Evolutionary conservation across 2,113 vertebrate species (phyloP).

Genomic region (Nothobranchius furzeri): DNA sequence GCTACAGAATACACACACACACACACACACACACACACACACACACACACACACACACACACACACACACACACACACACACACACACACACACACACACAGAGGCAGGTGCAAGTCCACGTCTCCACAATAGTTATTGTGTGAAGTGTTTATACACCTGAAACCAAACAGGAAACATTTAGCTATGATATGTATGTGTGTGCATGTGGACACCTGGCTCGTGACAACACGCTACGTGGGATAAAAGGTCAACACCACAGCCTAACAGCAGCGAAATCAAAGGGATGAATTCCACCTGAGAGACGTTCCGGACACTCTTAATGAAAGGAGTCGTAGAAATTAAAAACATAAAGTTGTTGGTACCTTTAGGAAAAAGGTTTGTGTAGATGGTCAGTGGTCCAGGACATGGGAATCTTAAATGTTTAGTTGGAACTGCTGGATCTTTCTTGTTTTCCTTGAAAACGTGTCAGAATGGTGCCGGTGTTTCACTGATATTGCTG

Average conservation of each 20-base stretch:
- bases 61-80: too few species aligned
- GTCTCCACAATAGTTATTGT: slow-evolving; percentile 81
- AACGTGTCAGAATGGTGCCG: too few species aligned
- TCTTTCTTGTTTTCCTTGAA: too few species aligned
- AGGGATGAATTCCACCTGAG: slow-evolving; percentile 29
- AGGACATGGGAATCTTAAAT: too few species aligned
- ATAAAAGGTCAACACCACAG: slow-evolving; percentile 26
- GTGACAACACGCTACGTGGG: slow-evolving; percentile 63
- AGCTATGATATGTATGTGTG: slow-evolving; percentile 56
- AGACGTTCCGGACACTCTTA: not conserved
- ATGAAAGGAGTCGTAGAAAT: not conserved
- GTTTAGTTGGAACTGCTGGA: too few species aligned
- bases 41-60: too few species aligned
- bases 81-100: too few species aligned
- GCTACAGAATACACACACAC: slow-evolving; percentile 23
- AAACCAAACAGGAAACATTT: slow-evolving; percentile 75
- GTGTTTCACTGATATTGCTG: too few species aligned
- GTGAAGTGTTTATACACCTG: slow-evolving; percentile 62
- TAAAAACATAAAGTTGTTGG: too few species aligned
- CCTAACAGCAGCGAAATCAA: slow-evolving; percentile 49
- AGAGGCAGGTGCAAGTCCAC: slow-evolving; percentile 69
- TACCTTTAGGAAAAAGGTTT: too few species aligned
- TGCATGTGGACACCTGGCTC: slow-evolving; percentile 68
- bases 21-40: slow-evolving; percentile 39
- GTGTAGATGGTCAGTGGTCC: too few species aligned